Percentiles rank a stretch among this genome's conserved stretches.
These are phyloP conservation scores for Microctenopoma stevenorrisi DNA, from an alignment of 2,797 vertebrate species.

Conservation along the genomic window DNA sequence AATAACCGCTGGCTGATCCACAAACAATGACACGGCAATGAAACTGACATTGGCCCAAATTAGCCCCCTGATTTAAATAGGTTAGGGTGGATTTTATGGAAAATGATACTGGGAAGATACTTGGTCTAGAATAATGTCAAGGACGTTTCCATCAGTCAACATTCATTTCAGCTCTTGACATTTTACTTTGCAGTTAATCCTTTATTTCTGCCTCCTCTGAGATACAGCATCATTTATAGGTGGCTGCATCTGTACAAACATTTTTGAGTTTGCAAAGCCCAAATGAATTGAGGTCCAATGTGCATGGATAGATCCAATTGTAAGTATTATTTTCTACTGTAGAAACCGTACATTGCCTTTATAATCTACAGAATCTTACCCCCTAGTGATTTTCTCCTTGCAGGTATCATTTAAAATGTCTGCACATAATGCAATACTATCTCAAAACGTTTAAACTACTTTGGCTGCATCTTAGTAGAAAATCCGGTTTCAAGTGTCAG, in stretches of 20 bases:
- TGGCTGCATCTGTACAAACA: slow-evolving; percentile 26
- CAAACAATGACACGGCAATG: slow-evolving; percentile 69
- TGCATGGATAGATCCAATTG: background rate
- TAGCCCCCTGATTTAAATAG: slow-evolving; percentile 63
- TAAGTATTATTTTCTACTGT: too few relatives aligned
- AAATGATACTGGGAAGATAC: slow-evolving; percentile 41
- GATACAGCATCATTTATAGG: slow-evolving; percentile 24
- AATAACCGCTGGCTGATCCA: slow-evolving; percentile 72
- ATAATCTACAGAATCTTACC: too few relatives aligned
- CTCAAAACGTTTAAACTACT: background rate
- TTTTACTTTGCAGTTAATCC: slow-evolving; percentile 51
- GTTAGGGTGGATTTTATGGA: slow-evolving; percentile 53
- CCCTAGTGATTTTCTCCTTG: too few relatives aligned
- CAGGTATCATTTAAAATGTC: too few relatives aligned
- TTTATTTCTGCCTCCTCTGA: slow-evolving; percentile 20
- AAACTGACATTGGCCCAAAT: slow-evolving; percentile 68
- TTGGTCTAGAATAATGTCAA: slow-evolving; percentile 62
- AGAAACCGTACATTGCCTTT: too few relatives aligned
- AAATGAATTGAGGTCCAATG: slow-evolving; percentile 25
- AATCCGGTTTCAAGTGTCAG: background rate
- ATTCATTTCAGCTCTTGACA: slow-evolving; percentile 52
- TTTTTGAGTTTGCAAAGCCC: slow-evolving; percentile 25
- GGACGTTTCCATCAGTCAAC: slow-evolving; percentile 56
- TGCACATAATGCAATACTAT: too few relatives aligned
- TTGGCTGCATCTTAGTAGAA: background rate